A percentile compares a stretch with the other conserved stretches of the same genome.
Evolutionary conservation across 2,888 invertebrate genomes (phyloP).

Genomic region (Xylota segnis): DNA sequence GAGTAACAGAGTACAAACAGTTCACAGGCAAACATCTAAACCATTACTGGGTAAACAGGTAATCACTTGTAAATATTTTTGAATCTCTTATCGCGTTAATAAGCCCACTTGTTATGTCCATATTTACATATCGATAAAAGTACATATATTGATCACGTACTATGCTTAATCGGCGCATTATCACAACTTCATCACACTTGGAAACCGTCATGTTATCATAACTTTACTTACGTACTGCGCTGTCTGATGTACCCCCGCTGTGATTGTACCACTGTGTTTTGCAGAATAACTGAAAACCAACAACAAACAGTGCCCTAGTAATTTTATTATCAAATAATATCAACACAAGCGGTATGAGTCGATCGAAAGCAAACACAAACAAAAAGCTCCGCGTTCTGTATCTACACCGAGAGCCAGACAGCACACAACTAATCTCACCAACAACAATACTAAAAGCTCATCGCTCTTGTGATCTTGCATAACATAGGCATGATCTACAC

Average conservation of each 20-base stretch:
- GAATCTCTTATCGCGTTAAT: conserved; percentile 20
- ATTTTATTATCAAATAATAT: conserved; percentile 32
- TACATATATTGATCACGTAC: conserved; percentile 2
- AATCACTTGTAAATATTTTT: conserved; percentile 29
- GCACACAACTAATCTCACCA: conserved; percentile 61
- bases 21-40: neutral
- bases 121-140: conserved; percentile 16
- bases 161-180: conserved; percentile 29
- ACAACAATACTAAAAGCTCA: conserved; percentile 39
- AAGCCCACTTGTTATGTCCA: conserved; percentile 1
- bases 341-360: conserved; percentile 19
- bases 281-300: conserved; percentile 13
- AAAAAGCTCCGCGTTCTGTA: conserved; percentile 41
- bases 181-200: conserved; percentile 25
- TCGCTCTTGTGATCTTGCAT: conserved; percentile 21
- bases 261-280: conserved; percentile 30
- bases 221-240: conserved; percentile 3
- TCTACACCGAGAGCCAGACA: conserved; percentile 32
- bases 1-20: neutral
- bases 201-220: conserved; percentile 11
- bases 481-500: conserved; percentile 11
- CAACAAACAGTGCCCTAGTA: conserved; percentile 23
- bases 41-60: neutral
- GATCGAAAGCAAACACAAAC: conserved; percentile 12
- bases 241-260: neutral